phyloP scores from a whole-genome alignment of 2,797 vertebrate species.

The Crocodylus rhombifer region DNA sequence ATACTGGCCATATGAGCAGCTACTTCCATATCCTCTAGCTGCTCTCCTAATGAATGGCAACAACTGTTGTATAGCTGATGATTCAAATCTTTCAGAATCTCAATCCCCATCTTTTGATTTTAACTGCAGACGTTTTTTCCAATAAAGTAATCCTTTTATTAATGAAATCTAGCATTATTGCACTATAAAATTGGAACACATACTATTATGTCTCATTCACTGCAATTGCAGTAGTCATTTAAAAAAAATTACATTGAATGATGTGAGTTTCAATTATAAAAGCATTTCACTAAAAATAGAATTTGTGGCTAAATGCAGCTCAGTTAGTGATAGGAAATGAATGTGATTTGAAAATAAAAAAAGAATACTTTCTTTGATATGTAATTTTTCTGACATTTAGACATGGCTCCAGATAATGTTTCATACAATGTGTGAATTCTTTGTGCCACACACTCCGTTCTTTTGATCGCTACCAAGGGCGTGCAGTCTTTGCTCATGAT shows the following conservation, averaged over 20 bases:
- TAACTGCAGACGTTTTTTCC: constrained; percentile 31
- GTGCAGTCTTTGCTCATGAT: not conserved
- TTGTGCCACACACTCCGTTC: not conserved
- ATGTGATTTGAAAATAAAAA: constrained; percentile 12
- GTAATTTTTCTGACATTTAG: not conserved
- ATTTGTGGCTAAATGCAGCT: constrained; percentile 1
- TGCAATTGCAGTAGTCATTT: not conserved
- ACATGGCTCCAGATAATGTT: not conserved
- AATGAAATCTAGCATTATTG: constrained; percentile 27
- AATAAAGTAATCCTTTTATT: constrained; percentile 41
- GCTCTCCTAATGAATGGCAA: not conserved
- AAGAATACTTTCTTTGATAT: rapidly evolving
- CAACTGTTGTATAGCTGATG: not conserved
- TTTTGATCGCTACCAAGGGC: not conserved
- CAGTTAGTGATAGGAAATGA: constrained; percentile 4
- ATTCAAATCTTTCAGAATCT: constrained; percentile 29
- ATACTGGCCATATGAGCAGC: not conserved
- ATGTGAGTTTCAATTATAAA: constrained; percentile 40
- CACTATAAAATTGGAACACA: constrained; percentile 22
- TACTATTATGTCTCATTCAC: constrained; percentile 20
- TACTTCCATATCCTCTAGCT: not conserved
- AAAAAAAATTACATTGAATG: constrained; percentile 25
- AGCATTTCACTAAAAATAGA: constrained; percentile 37
- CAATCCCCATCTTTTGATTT: not conserved
- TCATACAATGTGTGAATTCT: not conserved